phyloP scores from a whole-genome alignment of 2,888 invertebrate species.

The Cremastinae sp. region DNA sequence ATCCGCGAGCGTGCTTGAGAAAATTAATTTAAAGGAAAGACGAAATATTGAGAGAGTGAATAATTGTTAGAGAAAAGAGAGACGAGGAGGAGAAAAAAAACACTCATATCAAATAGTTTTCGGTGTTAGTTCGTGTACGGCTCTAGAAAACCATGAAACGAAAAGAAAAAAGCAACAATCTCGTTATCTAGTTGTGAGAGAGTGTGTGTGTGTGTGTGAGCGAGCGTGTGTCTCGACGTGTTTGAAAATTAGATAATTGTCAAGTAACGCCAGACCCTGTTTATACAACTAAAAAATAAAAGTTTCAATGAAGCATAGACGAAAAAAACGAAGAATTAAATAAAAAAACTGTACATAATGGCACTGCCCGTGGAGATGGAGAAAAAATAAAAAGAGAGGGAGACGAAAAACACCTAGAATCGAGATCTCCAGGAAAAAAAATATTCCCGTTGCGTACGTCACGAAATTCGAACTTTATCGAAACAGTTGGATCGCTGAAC shows the following conservation, averaged over 20 bases:
- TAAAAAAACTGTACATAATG: slow-evolving; percentile 77
- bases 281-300: slow-evolving; percentile 72
- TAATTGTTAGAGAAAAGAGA: slow-evolving; percentile 44
- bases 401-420: too few species aligned
- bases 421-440: slow-evolving; percentile 37
- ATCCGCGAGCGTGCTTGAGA: slow-evolving; percentile 61
- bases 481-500: slow-evolving; percentile 37
- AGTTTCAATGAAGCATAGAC: slow-evolving; percentile 9
- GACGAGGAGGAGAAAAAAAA: slow-evolving; percentile 69
- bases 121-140: slow-evolving; percentile 80
- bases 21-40: slow-evolving; percentile 26
- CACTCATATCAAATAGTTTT: slow-evolving; percentile 81
- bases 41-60: slow-evolving; percentile 40
- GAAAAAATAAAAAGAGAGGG: slow-evolving; percentile 52
- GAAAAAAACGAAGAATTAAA: not conserved
- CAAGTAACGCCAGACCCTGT: slow-evolving; percentile 78
- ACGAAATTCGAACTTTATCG: slow-evolving; percentile 13
- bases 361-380: slow-evolving; percentile 75
- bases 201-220: slow-evolving; percentile 32
- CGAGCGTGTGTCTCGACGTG: slow-evolving; percentile 66
- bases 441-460: slow-evolving; percentile 16
- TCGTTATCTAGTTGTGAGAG: slow-evolving; percentile 79
- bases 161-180: slow-evolving; percentile 72
- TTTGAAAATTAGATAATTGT: slow-evolving; percentile 65
- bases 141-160: slow-evolving; percentile 66